phyloP scores from a whole-genome alignment of 2,797 vertebrate genomes.

The Syndactyla subalaris region DNA sequence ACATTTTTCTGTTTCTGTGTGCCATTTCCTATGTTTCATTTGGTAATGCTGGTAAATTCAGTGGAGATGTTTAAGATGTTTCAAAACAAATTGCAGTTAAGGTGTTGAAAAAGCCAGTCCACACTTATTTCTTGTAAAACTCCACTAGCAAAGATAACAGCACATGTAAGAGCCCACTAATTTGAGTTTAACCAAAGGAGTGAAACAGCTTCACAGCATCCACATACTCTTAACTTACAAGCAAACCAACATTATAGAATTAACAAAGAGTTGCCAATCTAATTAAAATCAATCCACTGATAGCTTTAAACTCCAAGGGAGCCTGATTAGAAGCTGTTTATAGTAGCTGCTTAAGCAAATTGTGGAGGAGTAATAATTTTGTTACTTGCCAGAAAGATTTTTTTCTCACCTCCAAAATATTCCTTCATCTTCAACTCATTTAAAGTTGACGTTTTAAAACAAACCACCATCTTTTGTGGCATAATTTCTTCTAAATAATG shows the following conservation, averaged over 20 bases:
- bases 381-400: neutral
- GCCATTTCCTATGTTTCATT: neutral
- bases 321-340: constrained; percentile 48
- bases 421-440: neutral
- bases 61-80: neutral
- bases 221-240: constrained; percentile 8
- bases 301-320: constrained; percentile 18
- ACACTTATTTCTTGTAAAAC: neutral
- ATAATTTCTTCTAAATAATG: neutral
- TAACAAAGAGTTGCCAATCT: constrained; percentile 48
- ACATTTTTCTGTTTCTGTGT: neutral
- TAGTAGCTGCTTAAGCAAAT: constrained; percentile 46
- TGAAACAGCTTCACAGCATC: neutral
- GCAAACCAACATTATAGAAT: constrained; percentile 36
- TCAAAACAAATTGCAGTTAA: neutral
- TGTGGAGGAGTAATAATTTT: constrained; percentile 6
- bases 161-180: neutral
- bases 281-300: constrained; percentile 49
- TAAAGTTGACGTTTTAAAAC: neutral
- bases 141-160: neutral
- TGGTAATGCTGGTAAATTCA: neutral
- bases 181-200: neutral
- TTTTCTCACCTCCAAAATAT: constrained; percentile 11
- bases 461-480: neutral
- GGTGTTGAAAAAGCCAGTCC: neutral